These are phyloP conservation scores for Micromys minutus DNA, from an alignment of 2,113 vertebrate species.

Conservation along the genomic window DNA sequence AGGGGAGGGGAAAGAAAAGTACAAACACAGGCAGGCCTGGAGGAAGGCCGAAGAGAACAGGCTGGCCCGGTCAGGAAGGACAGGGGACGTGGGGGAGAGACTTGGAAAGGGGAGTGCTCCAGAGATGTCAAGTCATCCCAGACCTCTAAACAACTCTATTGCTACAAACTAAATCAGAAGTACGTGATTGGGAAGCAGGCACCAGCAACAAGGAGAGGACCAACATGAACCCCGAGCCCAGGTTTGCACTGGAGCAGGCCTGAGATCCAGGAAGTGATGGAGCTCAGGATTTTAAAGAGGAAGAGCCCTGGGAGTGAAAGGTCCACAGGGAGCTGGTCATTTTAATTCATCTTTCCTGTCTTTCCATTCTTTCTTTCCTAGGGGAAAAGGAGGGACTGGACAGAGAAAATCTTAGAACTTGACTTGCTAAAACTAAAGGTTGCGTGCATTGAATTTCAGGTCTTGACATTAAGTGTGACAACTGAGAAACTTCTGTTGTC, in stretches of 20 bases:
- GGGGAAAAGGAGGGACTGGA: not conserved
- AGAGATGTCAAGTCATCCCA: not conserved
- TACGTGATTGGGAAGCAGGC: not conserved
- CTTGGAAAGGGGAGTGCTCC: not conserved
- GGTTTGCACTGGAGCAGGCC: no score
- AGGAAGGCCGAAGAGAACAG: not conserved
- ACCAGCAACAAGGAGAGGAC: not conserved
- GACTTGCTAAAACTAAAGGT: not conserved
- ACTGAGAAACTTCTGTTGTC: not conserved
- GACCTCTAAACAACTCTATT: not conserved
- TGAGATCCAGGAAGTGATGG: not conserved
- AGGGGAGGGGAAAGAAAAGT: not conserved
- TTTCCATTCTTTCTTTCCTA: not conserved
- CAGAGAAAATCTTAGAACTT: not conserved
- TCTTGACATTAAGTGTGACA: slow-evolving; percentile 9
- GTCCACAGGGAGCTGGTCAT: not conserved
- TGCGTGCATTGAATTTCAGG: not conserved
- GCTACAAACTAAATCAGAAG: not conserved
- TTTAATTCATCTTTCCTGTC: not conserved
- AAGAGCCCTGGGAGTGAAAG: not conserved
- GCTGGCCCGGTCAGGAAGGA: not conserved
- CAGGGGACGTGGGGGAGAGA: not conserved
- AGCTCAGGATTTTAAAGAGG: not conserved
- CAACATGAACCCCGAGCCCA: not conserved
- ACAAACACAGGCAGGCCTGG: not conserved